Conservation (phyloP, 2,113 vertebrate species). For the Corynorhinus townsendii region DNA sequence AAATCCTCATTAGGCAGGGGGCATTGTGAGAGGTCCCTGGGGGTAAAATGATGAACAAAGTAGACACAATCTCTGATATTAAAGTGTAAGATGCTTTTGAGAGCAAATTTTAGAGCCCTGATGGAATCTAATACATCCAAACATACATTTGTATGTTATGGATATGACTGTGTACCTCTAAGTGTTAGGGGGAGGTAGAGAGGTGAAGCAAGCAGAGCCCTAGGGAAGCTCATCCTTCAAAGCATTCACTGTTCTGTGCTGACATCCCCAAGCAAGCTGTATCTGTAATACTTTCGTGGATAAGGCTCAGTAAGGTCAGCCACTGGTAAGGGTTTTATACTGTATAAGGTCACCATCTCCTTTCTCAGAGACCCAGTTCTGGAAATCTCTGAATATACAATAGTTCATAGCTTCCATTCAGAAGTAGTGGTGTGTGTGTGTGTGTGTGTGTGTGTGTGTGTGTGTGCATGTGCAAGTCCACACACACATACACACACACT, state of each 20-base stretch:
- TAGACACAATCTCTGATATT: neutral
- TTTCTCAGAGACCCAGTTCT: neutral
- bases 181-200: neutral
- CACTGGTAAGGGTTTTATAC: neutral
- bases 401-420: neutral
- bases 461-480: too few relatives aligned
- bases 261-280: neutral
- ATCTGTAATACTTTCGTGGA: neutral
- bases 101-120: neutral
- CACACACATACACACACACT: too few relatives aligned
- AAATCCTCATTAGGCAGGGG: neutral
- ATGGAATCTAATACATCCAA: neutral
- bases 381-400: neutral
- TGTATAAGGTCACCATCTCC: neutral
- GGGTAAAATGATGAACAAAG: neutral
- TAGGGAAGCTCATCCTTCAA: neutral
- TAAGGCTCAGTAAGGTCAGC: neutral
- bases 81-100: neutral
- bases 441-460: too few relatives aligned
- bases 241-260: neutral
- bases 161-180: neutral
- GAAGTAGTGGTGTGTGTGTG: neutral
- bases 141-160: neutral
- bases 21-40: neutral
- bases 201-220: neutral